Evolutionary conservation across 2,797 vertebrate genomes (phyloP).

Genomic region (Pteronotus mesoamericanus): DNA sequence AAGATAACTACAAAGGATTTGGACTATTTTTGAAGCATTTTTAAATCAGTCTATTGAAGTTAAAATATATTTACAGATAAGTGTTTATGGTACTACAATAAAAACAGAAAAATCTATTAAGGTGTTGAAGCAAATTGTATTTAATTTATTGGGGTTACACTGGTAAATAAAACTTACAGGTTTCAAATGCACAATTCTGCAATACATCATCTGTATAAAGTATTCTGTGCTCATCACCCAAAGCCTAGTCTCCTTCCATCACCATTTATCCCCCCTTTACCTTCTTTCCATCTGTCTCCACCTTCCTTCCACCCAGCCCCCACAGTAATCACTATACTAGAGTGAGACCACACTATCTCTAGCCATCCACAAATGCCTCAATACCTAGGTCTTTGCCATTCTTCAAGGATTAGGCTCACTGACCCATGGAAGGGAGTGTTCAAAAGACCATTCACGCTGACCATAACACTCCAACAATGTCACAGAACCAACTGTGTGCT

Average conservation of each 20-base stretch:
- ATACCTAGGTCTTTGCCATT: neutral
- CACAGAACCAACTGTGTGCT: neutral
- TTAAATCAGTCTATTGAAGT: neutral
- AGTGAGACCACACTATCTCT: neutral
- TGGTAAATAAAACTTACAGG: neutral
- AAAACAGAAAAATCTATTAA: slow-evolving; percentile 3
- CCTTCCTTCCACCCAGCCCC: no score
- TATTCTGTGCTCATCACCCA: neutral
- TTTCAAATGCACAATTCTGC: neutral
- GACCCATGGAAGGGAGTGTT: neutral
- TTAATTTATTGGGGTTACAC: neutral
- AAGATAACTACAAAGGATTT: neutral
- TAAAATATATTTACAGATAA: slow-evolving; percentile 10
- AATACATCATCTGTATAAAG: neutral
- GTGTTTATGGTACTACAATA: neutral
- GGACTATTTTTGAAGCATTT: neutral
- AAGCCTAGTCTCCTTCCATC: neutral
- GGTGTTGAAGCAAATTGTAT: neutral
- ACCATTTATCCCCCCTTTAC: neutral
- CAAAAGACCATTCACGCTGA: neutral
- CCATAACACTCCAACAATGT: neutral
- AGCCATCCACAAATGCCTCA: neutral
- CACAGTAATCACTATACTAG: no score
- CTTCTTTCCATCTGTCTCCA: no score
- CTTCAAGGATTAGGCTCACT: neutral